Evolutionary conservation across 35 echinoderm and acorn worm species (phyloP), one percentile per base, ranked within the genome.

Genomic region (Apostichopus japonicus): DNA sequence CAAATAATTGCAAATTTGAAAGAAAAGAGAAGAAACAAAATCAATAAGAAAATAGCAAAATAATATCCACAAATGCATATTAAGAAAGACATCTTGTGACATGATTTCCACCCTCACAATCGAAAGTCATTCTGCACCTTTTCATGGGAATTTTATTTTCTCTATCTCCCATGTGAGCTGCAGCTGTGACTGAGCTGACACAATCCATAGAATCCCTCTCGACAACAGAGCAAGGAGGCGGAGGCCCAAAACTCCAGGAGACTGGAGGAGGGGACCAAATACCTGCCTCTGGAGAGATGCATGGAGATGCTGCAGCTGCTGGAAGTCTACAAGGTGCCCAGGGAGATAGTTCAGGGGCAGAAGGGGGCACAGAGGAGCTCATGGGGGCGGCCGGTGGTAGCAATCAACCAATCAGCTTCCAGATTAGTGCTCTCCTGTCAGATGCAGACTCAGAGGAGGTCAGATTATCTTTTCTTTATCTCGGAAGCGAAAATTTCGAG

Each of bases 351-450:
- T 55, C 15, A 59, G 71, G 16, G 22, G 81, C 81, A 84, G 81
- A 58, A 84, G 81, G 21, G 53, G 55, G 81, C 5, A 58, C 15
- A 59, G 81, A 84, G 11, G 81, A 84, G 54, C 81, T 57, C 7
- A 84, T 84, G 81, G 81, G 81, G 15, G 81, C 81, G 10, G 6
- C 81, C 5, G 81, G 81, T 8, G 81, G 81, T 53, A 84, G 81
- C 53, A 6, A 84, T 51, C 27, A 84, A 59, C 81, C 81, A 17
- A 22, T 57, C 3, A 54, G 81, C 56, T 54, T 84, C 56, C 81
- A 84, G 55, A 84, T 84, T 57, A 55, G 81, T 22, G 27, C 53
- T 84, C 23, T 84, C 10, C 54, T 84, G 16, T 58, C 81, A 23
- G 81, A 58, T 84, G 5, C n/a, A n/a, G 78, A 80, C 78, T 54